Evolutionary conservation across 2,888 invertebrate species (phyloP), one percentile per base, ranked within the genome.

Genomic region (Athalia rosae): DNA sequence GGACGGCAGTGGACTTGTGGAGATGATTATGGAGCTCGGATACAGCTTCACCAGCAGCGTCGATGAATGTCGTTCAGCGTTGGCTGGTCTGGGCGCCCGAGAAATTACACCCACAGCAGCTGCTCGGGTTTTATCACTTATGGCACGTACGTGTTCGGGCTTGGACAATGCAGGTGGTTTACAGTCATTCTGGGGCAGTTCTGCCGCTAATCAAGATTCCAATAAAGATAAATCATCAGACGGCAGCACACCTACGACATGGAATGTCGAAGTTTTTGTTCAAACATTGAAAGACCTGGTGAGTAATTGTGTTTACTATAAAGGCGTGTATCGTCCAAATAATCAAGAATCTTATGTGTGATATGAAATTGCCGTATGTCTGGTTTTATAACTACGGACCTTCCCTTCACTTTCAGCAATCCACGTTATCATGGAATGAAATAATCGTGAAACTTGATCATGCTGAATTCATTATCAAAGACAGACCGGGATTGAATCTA

Each of bases 231-330:
- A 90, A 80, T 79, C 87, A 13, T 78, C 82, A 28, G 87, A 89
- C 56, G 82, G 79, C 43, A 78, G 73, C 76, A 83, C 85, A 86
- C 92, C 90, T 88, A 93, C 88, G 59, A 92, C 95, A 4, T 99
- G 99, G 99, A 98, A 98, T 89, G 94, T 97, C 9, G 98, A 99
- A 87, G 94, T 97, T 76, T 98, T 99, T 88, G 95, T 98, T 59
- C 96, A 97, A 88, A 95, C 96, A n/a, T 91, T 98, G 45, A 97
- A 97, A 89, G 98, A 98, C 88, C 91, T 97, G 81, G 95, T 95
- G 81, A 89, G 91, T 88, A 78, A 79, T 63, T 6, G 15, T 48
- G 13, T 13, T 6, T 9, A 11, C 8, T n/a, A 64, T 58, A 56
- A 63, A 7, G 45, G 7, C 8, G 43, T 73, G 28, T 28, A 0